Base-by-base conservation (phyloP, 2,113 vertebrate genomes). In the Cheilinus undulatus region DNA sequence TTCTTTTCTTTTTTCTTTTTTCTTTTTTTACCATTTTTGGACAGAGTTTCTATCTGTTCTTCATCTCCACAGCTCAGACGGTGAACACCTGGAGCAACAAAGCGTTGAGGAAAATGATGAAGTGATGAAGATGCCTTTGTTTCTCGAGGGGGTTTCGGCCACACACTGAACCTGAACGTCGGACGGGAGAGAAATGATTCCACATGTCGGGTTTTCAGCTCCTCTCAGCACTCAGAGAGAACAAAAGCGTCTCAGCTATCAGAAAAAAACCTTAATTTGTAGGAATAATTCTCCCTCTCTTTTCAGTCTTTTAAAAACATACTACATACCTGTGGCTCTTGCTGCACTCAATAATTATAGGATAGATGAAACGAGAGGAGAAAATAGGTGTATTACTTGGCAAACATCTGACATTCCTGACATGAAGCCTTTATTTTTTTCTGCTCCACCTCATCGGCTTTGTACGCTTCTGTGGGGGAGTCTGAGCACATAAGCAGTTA, bases 371-470 rank as follows among this genome's bases (percentile, higher is more conserved):
- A 63, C 68, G 22, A 73, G 51, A 42, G 40, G 67, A 43, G 61
- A 72, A 45, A 45, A 57, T 78, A 78, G 52, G 76, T 80, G 68
- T 42, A 70, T 15, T 30, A 70, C 52, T 91, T 89, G 85, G 89
- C 83, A 91, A 74, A 52, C 79, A 71, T 61, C 52, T 26, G 34
- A 69, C 76, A 86, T 88, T 90, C 83, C 89, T 79, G 30, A 75
- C 70, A 54, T 26, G 28, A 86, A 80, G 74, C 83, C 73, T 76
- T 84, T 60, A 82, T 69, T 73, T 76, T 76, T 76, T 48, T 27
- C 53, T 51, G 73, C 75, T 60, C 60, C 71, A 59, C 22, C 84
- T 77, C 78, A 82, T 65, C 40, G 14, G 53, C 56, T 76, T 82
- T 76, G 24, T 45, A 20, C 3, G 32, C 61, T 73, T 66, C 58